Percentiles rank a stretch among this genome's conserved stretches.
Evolutionary conservation across 2,113 vertebrate species (phyloP).

Genomic region (Mellivora capensis): DNA sequence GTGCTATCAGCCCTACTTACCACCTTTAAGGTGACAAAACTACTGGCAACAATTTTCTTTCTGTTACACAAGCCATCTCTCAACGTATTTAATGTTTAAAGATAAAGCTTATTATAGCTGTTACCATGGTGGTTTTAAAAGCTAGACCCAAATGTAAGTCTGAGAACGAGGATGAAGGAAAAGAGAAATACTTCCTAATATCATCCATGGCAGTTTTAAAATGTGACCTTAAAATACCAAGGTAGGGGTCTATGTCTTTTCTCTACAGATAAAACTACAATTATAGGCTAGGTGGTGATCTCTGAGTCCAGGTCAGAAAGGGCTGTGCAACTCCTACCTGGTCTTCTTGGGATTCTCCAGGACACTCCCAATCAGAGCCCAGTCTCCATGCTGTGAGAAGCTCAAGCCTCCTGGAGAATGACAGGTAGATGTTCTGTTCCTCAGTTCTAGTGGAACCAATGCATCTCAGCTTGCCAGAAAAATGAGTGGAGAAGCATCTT

Average conservation of each 20-base stretch:
- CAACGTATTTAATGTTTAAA: not conserved
- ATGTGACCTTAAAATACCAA: not conserved
- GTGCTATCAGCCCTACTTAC: not conserved
- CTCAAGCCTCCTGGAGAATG: not conserved
- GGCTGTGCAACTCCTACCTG: not conserved
- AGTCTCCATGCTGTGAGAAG: not conserved
- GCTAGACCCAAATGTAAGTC: not conserved
- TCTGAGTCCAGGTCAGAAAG: not conserved
- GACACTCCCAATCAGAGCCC: not conserved
- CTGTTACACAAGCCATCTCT: not conserved
- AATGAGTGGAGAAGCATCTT: not conserved
- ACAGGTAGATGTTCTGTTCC: not conserved
- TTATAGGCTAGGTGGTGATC: not conserved
- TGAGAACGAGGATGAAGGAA: not conserved
- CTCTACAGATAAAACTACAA: not conserved
- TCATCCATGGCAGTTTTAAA: not conserved
- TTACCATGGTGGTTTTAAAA: not conserved
- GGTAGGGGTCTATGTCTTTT: not conserved
- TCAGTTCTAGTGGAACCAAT: not conserved
- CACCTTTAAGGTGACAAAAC: not conserved
- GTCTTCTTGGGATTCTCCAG: not conserved
- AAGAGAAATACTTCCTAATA: not conserved
- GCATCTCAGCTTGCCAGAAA: not conserved
- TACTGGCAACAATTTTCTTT: not conserved
- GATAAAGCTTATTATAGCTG: not conserved